Conservation (phyloP, 2,113 vertebrate genomes). For the Sturnus vulgaris region DNA sequence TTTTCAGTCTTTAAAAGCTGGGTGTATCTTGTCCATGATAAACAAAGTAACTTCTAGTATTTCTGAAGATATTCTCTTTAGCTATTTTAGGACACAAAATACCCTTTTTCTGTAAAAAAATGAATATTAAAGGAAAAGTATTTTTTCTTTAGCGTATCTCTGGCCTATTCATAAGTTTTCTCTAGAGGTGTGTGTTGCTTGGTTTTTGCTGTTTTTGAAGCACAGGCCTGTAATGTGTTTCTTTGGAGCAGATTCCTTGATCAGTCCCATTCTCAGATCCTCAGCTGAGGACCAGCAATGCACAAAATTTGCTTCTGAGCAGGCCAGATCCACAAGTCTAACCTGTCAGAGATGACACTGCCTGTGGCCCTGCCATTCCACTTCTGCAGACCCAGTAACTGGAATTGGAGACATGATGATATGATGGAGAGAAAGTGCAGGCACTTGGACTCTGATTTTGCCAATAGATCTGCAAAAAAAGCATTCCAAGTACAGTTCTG, state of each 20-base stretch:
- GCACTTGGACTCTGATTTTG: background rate
- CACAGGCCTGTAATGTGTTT: background rate
- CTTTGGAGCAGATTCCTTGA: background rate
- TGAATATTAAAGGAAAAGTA: fast-evolving
- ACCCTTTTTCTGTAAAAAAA: background rate
- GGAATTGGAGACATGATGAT: background rate
- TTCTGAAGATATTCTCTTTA: background rate
- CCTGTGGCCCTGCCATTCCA: background rate
- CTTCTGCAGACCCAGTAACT: background rate
- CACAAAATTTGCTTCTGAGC: background rate
- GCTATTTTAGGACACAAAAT: background rate
- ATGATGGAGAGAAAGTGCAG: background rate
- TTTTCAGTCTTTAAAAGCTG: background rate
- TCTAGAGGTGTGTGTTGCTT: background rate
- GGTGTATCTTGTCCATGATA: background rate
- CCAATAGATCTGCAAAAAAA: background rate
- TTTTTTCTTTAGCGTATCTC: background rate
- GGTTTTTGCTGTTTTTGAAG: background rate
- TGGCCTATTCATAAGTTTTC: background rate
- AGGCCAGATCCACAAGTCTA: background rate
- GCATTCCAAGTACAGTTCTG: background rate
- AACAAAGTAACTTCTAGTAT: background rate
- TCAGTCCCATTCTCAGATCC: background rate
- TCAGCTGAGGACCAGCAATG: background rate
- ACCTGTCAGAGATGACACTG: background rate